Evolutionary conservation across 2,113 vertebrate genomes (phyloP).

Genomic region (Albula glossodonta): DNA sequence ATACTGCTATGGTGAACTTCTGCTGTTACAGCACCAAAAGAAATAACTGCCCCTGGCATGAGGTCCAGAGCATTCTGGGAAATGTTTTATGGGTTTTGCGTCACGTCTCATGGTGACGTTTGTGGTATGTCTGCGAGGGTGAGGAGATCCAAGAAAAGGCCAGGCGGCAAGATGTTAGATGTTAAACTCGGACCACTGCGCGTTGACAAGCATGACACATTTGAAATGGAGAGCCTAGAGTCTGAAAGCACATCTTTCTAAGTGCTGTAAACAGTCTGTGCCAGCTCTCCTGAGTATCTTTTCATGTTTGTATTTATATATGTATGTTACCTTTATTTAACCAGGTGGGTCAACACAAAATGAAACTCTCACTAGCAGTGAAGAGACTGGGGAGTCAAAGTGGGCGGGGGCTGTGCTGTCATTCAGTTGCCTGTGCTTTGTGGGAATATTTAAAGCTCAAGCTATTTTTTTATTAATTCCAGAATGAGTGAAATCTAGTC

Average conservation of each 20-base stretch:
- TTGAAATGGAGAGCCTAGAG: neutral
- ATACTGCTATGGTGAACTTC: conserved; percentile 15
- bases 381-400: too few relatives aligned
- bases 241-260: neutral
- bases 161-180: neutral
- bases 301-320: neutral
- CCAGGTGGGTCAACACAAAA: neutral
- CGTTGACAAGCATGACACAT: neutral
- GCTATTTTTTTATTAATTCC: too few relatives aligned
- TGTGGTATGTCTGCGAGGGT: neutral
- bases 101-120: neutral
- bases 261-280: neutral
- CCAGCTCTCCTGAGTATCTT: neutral
- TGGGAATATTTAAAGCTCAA: neutral
- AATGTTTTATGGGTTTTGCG: neutral
- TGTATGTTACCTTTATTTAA: neutral
- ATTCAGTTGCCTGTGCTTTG: neutral
- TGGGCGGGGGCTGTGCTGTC: too few relatives aligned
- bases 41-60: conserved; percentile 45
- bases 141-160: neutral
- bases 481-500: too few relatives aligned
- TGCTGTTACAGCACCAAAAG: conserved; percentile 36
- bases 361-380: too few relatives aligned
- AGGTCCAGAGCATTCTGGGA: conserved; percentile 46
- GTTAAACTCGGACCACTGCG: neutral